Percentiles rank a stretch among this genome's conserved stretches.
Conservation (phyloP, 2,888 invertebrate genomes). For the Temnothorax rugatulus region DNA sequence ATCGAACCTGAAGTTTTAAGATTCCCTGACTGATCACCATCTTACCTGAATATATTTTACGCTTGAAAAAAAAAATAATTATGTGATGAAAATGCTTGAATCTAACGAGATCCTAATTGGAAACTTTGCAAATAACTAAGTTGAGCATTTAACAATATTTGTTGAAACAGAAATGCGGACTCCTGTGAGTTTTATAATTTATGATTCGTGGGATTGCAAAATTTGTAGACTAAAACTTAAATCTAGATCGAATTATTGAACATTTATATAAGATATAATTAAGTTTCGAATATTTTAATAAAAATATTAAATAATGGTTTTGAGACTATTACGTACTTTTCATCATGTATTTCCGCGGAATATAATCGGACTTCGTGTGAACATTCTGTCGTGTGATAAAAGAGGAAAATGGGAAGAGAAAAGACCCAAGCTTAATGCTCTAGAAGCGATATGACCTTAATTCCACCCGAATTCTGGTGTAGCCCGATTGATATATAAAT, state of each 20-base stretch:
- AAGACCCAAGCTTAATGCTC: constrained; percentile 46
- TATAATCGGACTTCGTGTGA: not conserved
- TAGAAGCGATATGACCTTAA: constrained; percentile 64
- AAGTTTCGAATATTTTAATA: not conserved
- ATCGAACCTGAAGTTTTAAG: constrained; percentile 64
- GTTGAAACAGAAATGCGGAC: not conserved
- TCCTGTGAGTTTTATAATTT: not conserved
- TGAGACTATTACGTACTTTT: not conserved
- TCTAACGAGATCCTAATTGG: not conserved
- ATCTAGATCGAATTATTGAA: not conserved
- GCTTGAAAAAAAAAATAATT: constrained; percentile 43
- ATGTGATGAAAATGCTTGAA: not conserved
- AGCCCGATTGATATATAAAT: constrained; percentile 69
- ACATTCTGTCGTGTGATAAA: constrained; percentile 25
- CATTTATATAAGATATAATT: not conserved
- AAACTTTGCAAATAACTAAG: not conserved
- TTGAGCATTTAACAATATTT: constrained; percentile 16
- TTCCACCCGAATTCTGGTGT: constrained; percentile 59
- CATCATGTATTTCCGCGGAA: not conserved
- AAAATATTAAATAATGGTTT: not conserved
- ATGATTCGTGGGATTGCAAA: not conserved
- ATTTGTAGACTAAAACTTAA: not conserved
- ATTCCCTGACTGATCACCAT: constrained; percentile 61
- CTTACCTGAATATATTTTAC: constrained; percentile 60
- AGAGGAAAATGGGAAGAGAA: constrained; percentile 18